These are phyloP conservation scores for Linnaemya tessellans DNA, from an alignment of 2,888 invertebrate genomes.

Conservation along the genomic window DNA sequence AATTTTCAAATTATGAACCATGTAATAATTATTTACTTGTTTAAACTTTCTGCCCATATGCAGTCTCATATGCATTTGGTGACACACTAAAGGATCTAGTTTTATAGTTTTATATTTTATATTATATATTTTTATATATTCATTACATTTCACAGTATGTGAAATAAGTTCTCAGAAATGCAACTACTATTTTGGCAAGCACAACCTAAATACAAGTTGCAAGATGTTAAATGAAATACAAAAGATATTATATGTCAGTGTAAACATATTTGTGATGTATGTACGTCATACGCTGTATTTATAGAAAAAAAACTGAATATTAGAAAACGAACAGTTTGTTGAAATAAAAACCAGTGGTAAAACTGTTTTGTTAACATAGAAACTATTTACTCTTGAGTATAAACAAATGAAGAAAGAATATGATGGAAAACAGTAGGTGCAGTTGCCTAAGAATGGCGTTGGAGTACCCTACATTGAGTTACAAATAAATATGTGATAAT, in stretches of 20 bases:
- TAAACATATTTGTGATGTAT: too few relatives aligned
- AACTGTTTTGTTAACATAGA: slow-evolving; percentile 53
- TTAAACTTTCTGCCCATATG: too few relatives aligned
- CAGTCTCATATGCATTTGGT: too few relatives aligned
- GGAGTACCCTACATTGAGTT: too few relatives aligned
- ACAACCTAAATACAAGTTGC: slow-evolving; percentile 28
- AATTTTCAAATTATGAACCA: too few relatives aligned
- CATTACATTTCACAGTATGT: slow-evolving; percentile 13
- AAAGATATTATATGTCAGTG: slow-evolving; percentile 5
- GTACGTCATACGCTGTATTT: slow-evolving; percentile 1
- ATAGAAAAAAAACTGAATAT: slow-evolving; percentile 23
- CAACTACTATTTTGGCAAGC: slow-evolving; percentile 49
- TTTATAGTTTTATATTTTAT: too few relatives aligned
- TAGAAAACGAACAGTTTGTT: not conserved
- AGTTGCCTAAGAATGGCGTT: too few relatives aligned
- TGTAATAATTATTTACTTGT: too few relatives aligned
- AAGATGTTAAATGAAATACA: slow-evolving; percentile 18
- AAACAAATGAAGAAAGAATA: not conserved
- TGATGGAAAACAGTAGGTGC: not conserved
- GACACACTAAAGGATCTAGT: too few relatives aligned
- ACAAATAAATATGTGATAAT: too few relatives aligned
- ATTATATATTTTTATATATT: not conserved
- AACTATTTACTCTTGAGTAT: slow-evolving; percentile 29
- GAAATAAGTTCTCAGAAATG: slow-evolving; percentile 32
- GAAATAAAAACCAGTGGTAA: slow-evolving; percentile 42